Percentiles rank a stretch among this genome's conserved stretches.
These are phyloP conservation scores for Lasioglossum lativentre DNA, from an alignment of 2,888 invertebrate species.

Conservation along the genomic window DNA sequence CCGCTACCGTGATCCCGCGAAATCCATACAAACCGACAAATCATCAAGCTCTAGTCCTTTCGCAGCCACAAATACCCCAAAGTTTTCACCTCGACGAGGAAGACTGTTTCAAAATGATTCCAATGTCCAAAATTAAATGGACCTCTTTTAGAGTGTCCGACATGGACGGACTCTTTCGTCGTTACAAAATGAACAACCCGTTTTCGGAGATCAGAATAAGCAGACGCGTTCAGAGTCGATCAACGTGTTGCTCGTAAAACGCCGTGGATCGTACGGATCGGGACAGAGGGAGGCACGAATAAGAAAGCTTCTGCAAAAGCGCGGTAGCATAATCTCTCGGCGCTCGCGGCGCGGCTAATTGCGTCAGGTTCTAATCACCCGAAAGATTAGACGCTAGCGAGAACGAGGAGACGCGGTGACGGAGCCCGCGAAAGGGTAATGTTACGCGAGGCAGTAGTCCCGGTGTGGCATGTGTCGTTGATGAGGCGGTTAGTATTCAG, in stretches of 20 bases:
- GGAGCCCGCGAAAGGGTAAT: constrained; percentile 69
- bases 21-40: constrained; percentile 4
- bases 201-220: not conserved
- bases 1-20: not conserved
- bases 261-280: not conserved
- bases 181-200: not conserved
- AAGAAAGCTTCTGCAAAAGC: not conserved
- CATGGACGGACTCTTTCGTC: not conserved
- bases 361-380: constrained; percentile 79
- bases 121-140: not conserved
- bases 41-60: not conserved
- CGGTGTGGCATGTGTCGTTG: constrained; percentile 84
- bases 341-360: constrained; percentile 66
- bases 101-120: not conserved
- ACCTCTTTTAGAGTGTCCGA: not conserved
- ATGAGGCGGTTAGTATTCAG: constrained; percentile 85
- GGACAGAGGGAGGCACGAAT: not conserved
- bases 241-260: not conserved
- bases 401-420: constrained; percentile 59
- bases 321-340: constrained; percentile 48
- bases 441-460: constrained; percentile 76
- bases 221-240: not conserved
- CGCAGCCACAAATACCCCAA: not conserved
- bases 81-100: not conserved
- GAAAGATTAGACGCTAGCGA: constrained; percentile 78